Evolutionary conservation across 2,888 invertebrate species (phyloP).

Genomic region (Urechis unicinctus): DNA sequence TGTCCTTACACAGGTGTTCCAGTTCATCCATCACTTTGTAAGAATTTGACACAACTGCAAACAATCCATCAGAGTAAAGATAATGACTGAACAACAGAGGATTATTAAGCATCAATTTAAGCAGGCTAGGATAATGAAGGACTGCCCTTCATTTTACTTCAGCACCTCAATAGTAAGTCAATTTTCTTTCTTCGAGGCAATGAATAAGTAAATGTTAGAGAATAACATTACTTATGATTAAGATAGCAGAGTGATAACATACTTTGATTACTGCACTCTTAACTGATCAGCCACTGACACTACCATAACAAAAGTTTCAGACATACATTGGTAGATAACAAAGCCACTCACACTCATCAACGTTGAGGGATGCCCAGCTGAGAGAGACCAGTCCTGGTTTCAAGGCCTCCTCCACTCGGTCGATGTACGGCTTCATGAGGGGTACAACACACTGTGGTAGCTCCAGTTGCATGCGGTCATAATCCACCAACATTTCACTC

Average conservation of each 20-base stretch:
- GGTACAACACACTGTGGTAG: slow-evolving; percentile 76
- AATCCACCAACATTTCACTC: slow-evolving; percentile 48
- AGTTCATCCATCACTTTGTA: slow-evolving; percentile 39
- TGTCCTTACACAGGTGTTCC: slow-evolving; percentile 54
- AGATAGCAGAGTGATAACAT: too few species aligned
- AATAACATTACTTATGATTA: too few species aligned
- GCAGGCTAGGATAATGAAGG: not conserved
- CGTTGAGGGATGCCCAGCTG: slow-evolving; percentile 68
- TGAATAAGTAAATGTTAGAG: too few species aligned
- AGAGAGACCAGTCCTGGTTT: slow-evolving; percentile 75
- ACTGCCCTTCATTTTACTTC: too few species aligned
- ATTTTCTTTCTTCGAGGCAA: too few species aligned
- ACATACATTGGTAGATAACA: too few species aligned
- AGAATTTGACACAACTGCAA: slow-evolving; percentile 37
- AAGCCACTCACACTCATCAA: slow-evolving; percentile 66
- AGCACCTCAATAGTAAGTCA: too few species aligned
- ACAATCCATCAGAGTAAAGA: slow-evolving; percentile 55
- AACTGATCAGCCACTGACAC: too few species aligned
- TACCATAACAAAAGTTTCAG: too few species aligned
- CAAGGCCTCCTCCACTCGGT: slow-evolving; percentile 75
- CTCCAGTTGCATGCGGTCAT: slow-evolving; percentile 35
- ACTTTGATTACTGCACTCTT: too few species aligned
- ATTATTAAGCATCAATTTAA: not conserved
- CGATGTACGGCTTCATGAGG: slow-evolving; percentile 79
- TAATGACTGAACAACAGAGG: not conserved